These are phyloP conservation scores for Trinorchestia longiramus DNA, from an alignment of 1,140 invertebrate species.

Conservation along the genomic window DNA sequence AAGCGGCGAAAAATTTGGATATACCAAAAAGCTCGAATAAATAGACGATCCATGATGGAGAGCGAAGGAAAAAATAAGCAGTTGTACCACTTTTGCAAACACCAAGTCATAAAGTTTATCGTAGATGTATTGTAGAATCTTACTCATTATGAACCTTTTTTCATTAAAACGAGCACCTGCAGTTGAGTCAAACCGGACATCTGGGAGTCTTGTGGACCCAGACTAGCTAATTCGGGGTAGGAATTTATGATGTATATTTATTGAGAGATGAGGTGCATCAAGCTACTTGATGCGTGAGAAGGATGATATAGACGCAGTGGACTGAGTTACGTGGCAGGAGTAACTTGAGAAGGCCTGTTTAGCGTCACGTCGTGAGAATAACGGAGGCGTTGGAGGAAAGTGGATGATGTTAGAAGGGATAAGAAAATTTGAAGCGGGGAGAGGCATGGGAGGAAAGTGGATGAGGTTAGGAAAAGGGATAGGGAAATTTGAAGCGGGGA, in stretches of 20 bases:
- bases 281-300: slow-evolving; percentile 2
- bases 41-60: too few species aligned
- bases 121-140: too few species aligned
- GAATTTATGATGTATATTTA: neutral
- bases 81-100: too few species aligned
- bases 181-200: neutral
- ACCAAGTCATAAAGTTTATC: too few species aligned
- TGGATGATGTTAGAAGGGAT: too few species aligned
- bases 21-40: too few species aligned
- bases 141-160: neutral
- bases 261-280: slow-evolving; percentile 1
- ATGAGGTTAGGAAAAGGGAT: too few species aligned
- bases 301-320: neutral
- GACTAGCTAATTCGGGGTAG: neutral
- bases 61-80: too few species aligned
- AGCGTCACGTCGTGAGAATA: neutral
- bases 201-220: neutral
- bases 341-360: slow-evolving; percentile 12
- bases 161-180: neutral
- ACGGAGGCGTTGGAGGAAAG: neutral
- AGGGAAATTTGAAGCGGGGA: too few species aligned
- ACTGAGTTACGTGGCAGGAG: neutral
- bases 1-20: too few species aligned
- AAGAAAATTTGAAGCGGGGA: too few species aligned
- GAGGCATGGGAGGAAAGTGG: neutral